Conservation (phyloP, 2,797 vertebrate species). For the Crax fasciolata region DNA sequence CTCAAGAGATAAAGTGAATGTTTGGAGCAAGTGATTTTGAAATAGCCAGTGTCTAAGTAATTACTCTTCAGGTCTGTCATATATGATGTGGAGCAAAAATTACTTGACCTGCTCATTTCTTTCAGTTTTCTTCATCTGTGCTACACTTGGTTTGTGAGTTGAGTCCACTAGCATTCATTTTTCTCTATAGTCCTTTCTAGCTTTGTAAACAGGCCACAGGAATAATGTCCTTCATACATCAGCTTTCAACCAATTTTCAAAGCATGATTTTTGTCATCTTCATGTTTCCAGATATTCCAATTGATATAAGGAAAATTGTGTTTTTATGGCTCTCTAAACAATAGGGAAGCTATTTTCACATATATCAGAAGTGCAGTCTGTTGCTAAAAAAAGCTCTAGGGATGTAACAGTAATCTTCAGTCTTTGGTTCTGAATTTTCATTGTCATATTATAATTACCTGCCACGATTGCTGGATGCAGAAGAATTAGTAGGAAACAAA, state of each 20-base stretch:
- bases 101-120: neutral
- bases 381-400: neutral
- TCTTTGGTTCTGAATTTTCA: neutral
- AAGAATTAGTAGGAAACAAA: neutral
- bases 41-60: neutral
- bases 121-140: neutral
- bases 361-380: neutral
- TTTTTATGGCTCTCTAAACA: neutral
- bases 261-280: neutral
- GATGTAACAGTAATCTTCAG: neutral
- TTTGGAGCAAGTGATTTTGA: slow-evolving; percentile 12
- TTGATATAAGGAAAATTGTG: neutral
- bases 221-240: neutral
- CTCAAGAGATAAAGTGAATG: neutral
- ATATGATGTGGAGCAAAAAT: neutral
- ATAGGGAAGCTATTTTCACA: neutral
- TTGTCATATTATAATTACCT: neutral
- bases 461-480: neutral
- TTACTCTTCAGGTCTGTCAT: neutral
- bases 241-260: neutral
- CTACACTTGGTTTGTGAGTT: accelerated
- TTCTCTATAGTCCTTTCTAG: neutral
- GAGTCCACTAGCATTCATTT: neutral
- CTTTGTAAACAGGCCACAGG: neutral
- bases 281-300: neutral